A percentile compares a stretch with the other conserved stretches of the same genome.
These are phyloP conservation scores for Cryptosula pallasiana DNA, from an alignment of 2,888 invertebrate species.

Conservation along the genomic window DNA sequence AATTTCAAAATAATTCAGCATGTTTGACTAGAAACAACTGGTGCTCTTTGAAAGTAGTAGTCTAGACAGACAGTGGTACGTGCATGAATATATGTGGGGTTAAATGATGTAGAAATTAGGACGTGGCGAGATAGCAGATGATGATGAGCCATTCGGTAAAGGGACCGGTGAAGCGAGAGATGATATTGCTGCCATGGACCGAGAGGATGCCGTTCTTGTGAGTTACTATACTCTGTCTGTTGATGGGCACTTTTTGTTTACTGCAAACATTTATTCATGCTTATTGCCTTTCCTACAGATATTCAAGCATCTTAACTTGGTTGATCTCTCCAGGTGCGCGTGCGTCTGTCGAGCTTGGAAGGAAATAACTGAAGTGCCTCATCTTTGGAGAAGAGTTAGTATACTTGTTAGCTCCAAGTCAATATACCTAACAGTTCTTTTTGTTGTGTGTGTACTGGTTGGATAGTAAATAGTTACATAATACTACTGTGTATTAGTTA, in stretches of 20 bases:
- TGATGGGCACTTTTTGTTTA: neutral
- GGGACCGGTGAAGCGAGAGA: constrained; percentile 51
- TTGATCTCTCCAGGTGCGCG: constrained; percentile 49
- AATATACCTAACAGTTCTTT: no score
- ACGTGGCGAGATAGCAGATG: constrained; percentile 51
- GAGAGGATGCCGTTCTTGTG: constrained; percentile 12
- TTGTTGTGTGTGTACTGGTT: no score
- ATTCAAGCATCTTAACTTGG: constrained; percentile 48
- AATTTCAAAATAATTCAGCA: no score
- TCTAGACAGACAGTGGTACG: no score
- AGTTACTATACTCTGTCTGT: neutral
- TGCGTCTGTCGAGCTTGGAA: constrained; percentile 54
- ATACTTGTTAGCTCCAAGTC: neutral
- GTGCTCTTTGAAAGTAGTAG: no score
- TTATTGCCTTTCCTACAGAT: constrained; percentile 37
- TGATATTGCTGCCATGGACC: constrained; percentile 40
- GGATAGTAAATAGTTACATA: no score
- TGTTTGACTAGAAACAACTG: no score
- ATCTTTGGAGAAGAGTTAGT: constrained; percentile 46
- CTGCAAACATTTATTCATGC: neutral
- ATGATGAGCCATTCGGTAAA: constrained; percentile 46
- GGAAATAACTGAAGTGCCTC: constrained; percentile 45
- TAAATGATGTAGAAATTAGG: constrained; percentile 44
- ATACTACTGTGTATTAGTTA: no score
- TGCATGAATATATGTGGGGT: constrained; percentile 54